These are phyloP conservation scores for Calycopis cecrops DNA, from an alignment of 1,140 invertebrate species.

Conservation along the genomic window DNA sequence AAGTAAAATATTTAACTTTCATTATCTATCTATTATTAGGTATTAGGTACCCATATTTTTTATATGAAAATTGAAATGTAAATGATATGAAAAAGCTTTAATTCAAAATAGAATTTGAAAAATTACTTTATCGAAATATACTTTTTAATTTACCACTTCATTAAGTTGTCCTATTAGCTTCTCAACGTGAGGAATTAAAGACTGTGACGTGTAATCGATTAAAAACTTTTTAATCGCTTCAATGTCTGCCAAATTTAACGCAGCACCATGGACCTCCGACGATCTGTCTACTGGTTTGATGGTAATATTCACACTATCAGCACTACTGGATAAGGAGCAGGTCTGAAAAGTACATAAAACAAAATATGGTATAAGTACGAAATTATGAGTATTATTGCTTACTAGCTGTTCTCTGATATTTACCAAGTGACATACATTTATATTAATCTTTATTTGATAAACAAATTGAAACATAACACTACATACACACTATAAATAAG, in stretches of 20 bases:
- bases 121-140: conserved; percentile 22
- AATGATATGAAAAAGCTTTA: no score
- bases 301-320: conserved; percentile 76
- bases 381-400: no score
- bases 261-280: conserved; percentile 80
- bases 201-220: conserved; percentile 90
- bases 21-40: no score
- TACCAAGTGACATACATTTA: no score
- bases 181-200: conserved; percentile 93
- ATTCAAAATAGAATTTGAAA: no score
- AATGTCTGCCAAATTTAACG: conserved; percentile 86
- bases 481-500: no score
- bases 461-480: not conserved
- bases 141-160: conserved; percentile 90
- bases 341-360: no score
- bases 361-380: no score
- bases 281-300: conserved; percentile 77
- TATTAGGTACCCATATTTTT: no score
- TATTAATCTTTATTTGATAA: not conserved
- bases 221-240: conserved; percentile 90
- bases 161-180: conserved; percentile 87
- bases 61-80: no score
- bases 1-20: conserved; percentile 14
- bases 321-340: conserved; percentile 74
- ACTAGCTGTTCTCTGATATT: no score